Evolutionary conservation across 2,888 invertebrate species (phyloP), one percentile per base, ranked within the genome.

Genomic region (Caenorhabditis sp.): DNA sequence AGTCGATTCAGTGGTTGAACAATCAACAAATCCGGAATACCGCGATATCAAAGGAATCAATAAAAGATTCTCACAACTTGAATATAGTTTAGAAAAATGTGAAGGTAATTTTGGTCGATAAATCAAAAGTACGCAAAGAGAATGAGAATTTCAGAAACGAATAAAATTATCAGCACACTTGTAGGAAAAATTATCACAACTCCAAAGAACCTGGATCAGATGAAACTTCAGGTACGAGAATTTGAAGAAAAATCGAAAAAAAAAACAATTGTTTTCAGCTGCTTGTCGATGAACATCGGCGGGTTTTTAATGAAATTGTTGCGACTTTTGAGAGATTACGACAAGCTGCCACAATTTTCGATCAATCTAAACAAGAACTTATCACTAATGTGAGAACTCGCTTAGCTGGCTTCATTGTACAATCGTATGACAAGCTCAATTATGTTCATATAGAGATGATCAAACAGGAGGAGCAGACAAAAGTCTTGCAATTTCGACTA

Each of bases 21-120:
- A 81, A 62, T 65, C 78, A 1, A 74, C 70, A 24, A 81, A 78
- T 26, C 55, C 68, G 36, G 83, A 82, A 26, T 80, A 78, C 27
- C 73, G 81, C 24, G 83, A 85, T 57, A 83, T 85, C 59, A 71
- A 79, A 36, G 84, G 85, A 6, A 83, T 85, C 51, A 84, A 83
- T 69, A 83, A 81, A 59, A 74, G 85, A 3, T 72, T 85, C 50
- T 75, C 79, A 8, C 81, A 82, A 49, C 69, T 85, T 1, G 84
- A 85, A 31, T 68, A 76, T 58, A 68, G 72, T 54, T 53, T 82
- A 49, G 3, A 37, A 10, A 31, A 49, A 24, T 21, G 61, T 43
- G 58, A 65, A 59, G 36, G 57, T 36, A 21, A 8, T 12, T 21
- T 55, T 21, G 37, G n/a, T n/a, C n/a, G n/a, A n/a, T n/a, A n/a